These are phyloP conservation scores for Orycteropus afer DNA, from an alignment of 2,113 vertebrate species.

Conservation along the genomic window DNA sequence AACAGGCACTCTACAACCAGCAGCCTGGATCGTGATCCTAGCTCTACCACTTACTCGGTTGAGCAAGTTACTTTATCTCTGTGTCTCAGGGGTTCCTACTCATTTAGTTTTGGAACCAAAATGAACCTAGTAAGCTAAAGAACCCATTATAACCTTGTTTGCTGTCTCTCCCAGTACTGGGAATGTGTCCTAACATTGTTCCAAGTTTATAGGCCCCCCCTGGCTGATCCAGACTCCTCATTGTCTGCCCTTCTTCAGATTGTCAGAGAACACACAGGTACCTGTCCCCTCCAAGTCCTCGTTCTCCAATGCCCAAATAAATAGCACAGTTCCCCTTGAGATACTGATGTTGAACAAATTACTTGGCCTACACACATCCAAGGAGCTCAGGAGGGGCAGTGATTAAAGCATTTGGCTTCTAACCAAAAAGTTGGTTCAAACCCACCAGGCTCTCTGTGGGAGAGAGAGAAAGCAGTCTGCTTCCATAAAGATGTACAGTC, in stretches of 20 bases:
- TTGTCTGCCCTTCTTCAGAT: not conserved
- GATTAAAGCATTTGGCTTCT: too few species aligned
- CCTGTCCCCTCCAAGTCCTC: not conserved
- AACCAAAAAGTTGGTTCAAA: too few species aligned
- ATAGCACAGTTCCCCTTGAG: not conserved
- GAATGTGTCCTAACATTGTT: not conserved
- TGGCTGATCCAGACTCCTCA: not conserved
- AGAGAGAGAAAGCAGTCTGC: too few species aligned
- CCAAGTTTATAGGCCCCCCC: not conserved
- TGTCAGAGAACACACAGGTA: fast-evolving
- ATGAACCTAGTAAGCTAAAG: not conserved
- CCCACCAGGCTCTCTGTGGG: too few species aligned
- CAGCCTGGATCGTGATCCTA: not conserved
- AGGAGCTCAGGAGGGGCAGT: too few species aligned
- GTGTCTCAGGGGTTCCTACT: not conserved
- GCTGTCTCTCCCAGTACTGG: not conserved
- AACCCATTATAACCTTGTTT: not conserved
- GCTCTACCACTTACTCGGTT: not conserved
- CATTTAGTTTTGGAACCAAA: not conserved
- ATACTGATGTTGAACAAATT: not conserved
- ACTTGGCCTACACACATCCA: not conserved
- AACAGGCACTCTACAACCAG: not conserved
- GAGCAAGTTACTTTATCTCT: not conserved
- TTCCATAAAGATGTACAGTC: too few species aligned
- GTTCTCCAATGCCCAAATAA: not conserved